Evolutionary conservation across 1,140 invertebrate genomes (phyloP).

Genomic region (Brachionus koreanus): DNA sequence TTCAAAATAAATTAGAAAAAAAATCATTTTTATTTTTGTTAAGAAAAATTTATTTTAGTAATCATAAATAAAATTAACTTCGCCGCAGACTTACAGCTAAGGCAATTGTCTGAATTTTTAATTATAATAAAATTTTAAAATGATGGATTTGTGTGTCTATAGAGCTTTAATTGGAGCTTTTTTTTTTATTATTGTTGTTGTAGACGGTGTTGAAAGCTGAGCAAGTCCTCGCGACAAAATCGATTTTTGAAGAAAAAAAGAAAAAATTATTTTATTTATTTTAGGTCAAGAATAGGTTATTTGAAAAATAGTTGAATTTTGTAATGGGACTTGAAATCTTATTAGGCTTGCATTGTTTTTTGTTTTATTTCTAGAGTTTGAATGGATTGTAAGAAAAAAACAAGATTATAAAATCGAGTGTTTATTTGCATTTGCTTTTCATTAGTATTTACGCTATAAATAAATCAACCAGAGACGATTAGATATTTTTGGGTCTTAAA

Average conservation of each 20-base stretch:
- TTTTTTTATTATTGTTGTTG: background rate
- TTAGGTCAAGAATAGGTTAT: slow-evolving; percentile 13
- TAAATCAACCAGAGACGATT: background rate
- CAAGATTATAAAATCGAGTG: background rate
- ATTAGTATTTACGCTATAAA: background rate
- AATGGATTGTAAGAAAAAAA: background rate
- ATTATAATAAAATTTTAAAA: background rate
- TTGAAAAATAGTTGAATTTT: background rate
- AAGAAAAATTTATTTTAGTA: background rate
- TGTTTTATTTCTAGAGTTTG: background rate
- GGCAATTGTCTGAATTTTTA: background rate
- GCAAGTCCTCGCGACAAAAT: background rate
- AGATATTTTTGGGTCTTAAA: background rate
- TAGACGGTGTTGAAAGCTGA: background rate
- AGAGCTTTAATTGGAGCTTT: background rate
- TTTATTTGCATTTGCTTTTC: background rate
- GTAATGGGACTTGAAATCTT: background rate
- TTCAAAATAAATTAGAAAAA: background rate
- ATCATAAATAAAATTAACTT: background rate
- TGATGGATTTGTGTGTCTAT: background rate
- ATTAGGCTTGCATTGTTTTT: background rate
- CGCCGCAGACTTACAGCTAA: background rate
- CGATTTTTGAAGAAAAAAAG: background rate
- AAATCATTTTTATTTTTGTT: background rate
- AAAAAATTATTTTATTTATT: background rate